phyloP scores from a whole-genome alignment of 64 coral and sea anemone species.

The Montipora efflorescens region DNA sequence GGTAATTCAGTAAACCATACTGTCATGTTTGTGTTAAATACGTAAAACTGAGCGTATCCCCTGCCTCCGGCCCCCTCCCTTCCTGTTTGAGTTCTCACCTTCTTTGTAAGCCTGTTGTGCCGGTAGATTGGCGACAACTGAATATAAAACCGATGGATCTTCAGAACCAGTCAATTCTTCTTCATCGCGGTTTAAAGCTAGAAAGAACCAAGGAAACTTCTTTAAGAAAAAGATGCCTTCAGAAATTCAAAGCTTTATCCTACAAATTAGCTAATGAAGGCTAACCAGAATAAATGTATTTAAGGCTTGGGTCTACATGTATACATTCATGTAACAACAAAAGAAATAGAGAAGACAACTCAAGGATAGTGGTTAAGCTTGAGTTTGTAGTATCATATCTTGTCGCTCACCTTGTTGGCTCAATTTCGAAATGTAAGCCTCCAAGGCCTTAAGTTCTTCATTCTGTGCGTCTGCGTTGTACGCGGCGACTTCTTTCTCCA shows the following conservation, averaged over 20 bases:
- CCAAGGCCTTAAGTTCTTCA: constrained; percentile 88
- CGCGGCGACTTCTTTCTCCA: constrained; percentile 31
- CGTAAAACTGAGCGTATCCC: neutral
- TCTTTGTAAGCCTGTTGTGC: constrained; percentile 84
- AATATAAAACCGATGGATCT: constrained; percentile 83
- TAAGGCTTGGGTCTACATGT: neutral
- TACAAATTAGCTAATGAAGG: neutral
- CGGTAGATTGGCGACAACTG: constrained; percentile 78
- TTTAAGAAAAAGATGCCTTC: neutral
- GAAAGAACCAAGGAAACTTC: neutral
- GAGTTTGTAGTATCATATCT: neutral
- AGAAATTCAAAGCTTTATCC: neutral
- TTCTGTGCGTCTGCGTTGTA: constrained; percentile 68
- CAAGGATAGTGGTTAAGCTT: no score
- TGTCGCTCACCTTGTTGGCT: constrained; percentile 80
- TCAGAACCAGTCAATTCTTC: constrained; percentile 92
- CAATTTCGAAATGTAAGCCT: constrained; percentile 84
- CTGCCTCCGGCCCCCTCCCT: neutral
- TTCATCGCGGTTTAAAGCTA: constrained; percentile 83
- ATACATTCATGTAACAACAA: no score
- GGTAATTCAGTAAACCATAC: no score
- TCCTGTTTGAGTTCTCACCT: constrained; percentile 53
- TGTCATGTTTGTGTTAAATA: no score
- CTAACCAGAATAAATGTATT: neutral
- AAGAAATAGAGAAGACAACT: no score